phyloP scores from a whole-genome alignment of 2,113 vertebrate species.

The Oriolus oriolus region DNA sequence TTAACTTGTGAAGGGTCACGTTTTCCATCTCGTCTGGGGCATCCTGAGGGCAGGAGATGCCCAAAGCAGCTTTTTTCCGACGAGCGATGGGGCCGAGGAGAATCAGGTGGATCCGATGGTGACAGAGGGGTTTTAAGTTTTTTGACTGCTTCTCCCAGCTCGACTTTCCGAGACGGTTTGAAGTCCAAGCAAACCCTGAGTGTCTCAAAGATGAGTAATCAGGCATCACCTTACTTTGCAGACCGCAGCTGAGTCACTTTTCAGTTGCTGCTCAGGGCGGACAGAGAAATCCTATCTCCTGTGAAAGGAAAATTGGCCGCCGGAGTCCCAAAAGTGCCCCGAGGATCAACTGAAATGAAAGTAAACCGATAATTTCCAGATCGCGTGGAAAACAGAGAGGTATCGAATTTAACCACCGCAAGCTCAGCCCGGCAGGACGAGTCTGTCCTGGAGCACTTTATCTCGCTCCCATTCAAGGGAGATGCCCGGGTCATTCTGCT shows the following conservation, averaged over 20 bases:
- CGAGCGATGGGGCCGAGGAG: neutral
- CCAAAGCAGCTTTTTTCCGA: neutral
- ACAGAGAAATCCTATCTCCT: conserved; percentile 18
- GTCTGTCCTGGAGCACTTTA: neutral
- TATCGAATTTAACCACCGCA: neutral
- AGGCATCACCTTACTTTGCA: neutral
- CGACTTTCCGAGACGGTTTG: neutral
- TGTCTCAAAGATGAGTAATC: neutral
- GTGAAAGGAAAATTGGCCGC: conserved; percentile 23
- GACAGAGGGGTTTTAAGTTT: neutral
- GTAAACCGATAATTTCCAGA: conserved; percentile 33
- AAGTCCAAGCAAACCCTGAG: neutral
- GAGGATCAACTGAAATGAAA: conserved; percentile 41
- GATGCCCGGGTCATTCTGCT: neutral
- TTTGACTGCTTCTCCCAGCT: neutral
- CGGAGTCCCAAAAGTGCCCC: conserved; percentile 15
- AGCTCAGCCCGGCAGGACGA: neutral
- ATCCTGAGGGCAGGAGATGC: neutral
- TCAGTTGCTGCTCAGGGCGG: neutral
- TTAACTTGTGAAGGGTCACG: neutral
- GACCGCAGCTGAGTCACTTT: conserved; percentile 22
- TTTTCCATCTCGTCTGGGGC: neutral
- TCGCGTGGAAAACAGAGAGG: neutral
- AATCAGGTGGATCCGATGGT: neutral
- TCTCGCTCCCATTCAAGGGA: neutral